Percentiles rank a stretch among this genome's conserved stretches.
Conservation (phyloP, 23 tunicate species). For the Corella eumyota region DNA sequence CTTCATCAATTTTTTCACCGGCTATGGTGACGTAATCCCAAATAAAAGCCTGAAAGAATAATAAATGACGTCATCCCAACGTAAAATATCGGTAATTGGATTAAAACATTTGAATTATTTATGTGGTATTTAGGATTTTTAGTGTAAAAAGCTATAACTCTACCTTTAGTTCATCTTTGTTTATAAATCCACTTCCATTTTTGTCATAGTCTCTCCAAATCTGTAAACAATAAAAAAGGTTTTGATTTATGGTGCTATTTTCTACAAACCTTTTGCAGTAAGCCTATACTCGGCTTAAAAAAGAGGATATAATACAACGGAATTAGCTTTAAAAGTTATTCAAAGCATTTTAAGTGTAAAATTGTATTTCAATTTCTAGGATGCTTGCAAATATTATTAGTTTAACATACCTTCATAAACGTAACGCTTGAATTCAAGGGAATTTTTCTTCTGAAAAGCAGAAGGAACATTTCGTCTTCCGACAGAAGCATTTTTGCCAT, state of each 20-base stretch:
- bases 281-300: no score
- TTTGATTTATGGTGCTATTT: no score
- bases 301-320: no score
- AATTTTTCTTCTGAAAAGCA: conserved; percentile 66
- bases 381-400: no score
- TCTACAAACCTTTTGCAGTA: no score
- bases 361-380: no score
- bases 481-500: conserved; percentile 71
- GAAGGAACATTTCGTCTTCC: conserved; percentile 57
- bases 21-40: conserved; percentile 55
- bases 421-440: conserved; percentile 75
- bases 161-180: conserved; percentile 54
- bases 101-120: neutral
- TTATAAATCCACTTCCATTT: conserved; percentile 52
- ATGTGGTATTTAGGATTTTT: neutral
- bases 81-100: no score
- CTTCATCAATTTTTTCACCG: conserved; percentile 21
- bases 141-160: neutral
- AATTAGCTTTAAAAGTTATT: no score
- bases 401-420: conserved; percentile 78
- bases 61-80: no score
- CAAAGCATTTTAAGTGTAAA: no score
- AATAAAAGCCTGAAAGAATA: conserved; percentile 44
- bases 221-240: conserved; percentile 4
- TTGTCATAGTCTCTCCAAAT: conserved; percentile 79